Evolutionary conservation across 2,797 vertebrate genomes (phyloP).

Genomic region (Eulemur rubriventer): DNA sequence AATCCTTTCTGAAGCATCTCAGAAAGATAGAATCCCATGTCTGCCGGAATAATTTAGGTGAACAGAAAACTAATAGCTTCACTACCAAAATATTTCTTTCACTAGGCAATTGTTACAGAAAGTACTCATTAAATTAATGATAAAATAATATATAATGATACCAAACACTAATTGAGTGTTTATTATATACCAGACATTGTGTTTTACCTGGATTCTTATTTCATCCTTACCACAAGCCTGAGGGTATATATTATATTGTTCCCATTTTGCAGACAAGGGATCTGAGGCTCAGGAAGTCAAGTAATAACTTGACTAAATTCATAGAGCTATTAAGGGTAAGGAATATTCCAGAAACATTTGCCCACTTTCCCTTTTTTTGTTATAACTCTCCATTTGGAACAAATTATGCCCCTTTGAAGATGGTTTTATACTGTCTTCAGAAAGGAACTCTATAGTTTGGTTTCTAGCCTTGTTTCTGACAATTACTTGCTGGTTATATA

Average conservation of each 20-base stretch:
- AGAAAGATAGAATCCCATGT: background rate
- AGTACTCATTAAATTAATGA: background rate
- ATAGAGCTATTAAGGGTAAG: background rate
- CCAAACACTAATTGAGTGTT: background rate
- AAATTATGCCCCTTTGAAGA: background rate
- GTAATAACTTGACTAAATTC: background rate
- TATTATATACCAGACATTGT: background rate
- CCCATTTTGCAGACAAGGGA: background rate
- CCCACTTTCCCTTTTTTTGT: background rate
- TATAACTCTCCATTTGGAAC: background rate
- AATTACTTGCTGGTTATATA: background rate
- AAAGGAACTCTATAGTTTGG: background rate
- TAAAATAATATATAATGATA: background rate
- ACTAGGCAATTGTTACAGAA: background rate
- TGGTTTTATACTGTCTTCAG: background rate
- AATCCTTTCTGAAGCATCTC: background rate
- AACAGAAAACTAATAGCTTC: background rate
- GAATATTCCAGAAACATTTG: background rate
- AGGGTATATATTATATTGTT: background rate
- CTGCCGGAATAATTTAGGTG: background rate
- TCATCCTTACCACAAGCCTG: background rate
- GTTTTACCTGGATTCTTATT: background rate
- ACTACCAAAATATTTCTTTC: background rate
- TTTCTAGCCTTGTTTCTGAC: background rate
- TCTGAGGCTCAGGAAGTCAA: background rate